Percentiles rank a stretch among this genome's conserved stretches.
These are phyloP conservation scores for Stylophora pistillata DNA, from an alignment of 64 coral and sea anemone species.

Conservation along the genomic window DNA sequence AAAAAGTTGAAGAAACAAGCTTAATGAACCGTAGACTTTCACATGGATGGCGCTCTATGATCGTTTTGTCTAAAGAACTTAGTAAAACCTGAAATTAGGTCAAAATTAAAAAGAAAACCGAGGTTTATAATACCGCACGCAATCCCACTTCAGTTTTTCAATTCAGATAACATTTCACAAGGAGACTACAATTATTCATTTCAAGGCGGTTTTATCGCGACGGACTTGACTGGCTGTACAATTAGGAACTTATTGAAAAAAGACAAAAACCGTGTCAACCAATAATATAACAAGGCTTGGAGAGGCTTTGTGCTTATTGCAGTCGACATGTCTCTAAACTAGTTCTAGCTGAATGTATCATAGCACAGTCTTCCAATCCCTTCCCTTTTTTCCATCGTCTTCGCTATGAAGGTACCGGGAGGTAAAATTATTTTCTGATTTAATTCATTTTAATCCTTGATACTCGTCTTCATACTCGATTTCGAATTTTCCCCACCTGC, in stretches of 20 bases:
- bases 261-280: neutral
- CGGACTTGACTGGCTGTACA: neutral
- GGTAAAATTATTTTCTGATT: neutral
- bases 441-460: neutral
- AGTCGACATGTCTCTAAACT: neutral
- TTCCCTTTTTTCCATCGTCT: neutral
- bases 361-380: neutral
- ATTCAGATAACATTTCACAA: slow-evolving; percentile 15
- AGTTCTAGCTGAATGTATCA: neutral
- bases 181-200: slow-evolving; percentile 19
- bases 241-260: neutral
- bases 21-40: slow-evolving; percentile 18
- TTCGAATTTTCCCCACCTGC: neutral
- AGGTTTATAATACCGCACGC: neutral
- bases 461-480: neutral
- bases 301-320: neutral
- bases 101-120: neutral
- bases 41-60: neutral
- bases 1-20: slow-evolving; percentile 2
- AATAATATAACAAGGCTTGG: neutral
- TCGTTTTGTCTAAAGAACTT: neutral
- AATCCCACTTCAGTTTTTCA: neutral
- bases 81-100: neutral
- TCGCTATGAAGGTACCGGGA: neutral
- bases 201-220: slow-evolving; percentile 3